phyloP scores from a whole-genome alignment of 2,113 vertebrate species.

The Clarias macrocephalus region DNA sequence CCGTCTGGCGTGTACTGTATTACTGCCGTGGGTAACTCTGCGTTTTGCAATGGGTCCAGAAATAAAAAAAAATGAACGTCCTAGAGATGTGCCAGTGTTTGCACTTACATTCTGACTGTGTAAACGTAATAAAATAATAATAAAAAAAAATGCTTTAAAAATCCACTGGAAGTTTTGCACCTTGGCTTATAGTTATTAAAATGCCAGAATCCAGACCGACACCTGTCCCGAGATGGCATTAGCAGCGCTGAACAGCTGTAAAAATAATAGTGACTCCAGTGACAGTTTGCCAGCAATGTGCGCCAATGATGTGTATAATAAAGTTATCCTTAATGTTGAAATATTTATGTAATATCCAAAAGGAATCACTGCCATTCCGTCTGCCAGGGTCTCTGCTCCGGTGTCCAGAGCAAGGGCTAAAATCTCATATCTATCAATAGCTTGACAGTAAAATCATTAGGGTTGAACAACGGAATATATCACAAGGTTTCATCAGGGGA shows the following conservation, averaged over 20 bases:
- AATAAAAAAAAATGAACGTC: slow-evolving; percentile 1
- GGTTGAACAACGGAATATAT: not conserved
- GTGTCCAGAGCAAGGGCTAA: not conserved
- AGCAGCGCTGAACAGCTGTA: not conserved
- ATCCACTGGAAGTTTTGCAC: not conserved
- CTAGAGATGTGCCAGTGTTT: not conserved
- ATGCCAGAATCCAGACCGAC: not conserved
- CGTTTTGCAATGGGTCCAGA: not conserved
- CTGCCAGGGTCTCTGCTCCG: not conserved
- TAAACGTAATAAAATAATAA: too few species aligned
- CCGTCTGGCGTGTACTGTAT: not conserved
- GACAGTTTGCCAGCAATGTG: not conserved
- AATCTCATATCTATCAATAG: not conserved
- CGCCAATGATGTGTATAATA: not conserved
- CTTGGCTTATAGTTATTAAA: not conserved
- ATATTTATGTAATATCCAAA: not conserved
- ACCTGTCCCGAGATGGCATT: not conserved
- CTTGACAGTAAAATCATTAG: not conserved
- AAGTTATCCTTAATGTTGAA: not conserved
- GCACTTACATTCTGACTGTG: not conserved
- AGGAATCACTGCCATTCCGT: not conserved
- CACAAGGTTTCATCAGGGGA: not conserved
- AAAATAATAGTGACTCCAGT: not conserved
- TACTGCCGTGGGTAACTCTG: not conserved
- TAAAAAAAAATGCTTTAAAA: not conserved